Conservation (phyloP, 2,113 vertebrate species). For the Tursiops truncatus region DNA sequence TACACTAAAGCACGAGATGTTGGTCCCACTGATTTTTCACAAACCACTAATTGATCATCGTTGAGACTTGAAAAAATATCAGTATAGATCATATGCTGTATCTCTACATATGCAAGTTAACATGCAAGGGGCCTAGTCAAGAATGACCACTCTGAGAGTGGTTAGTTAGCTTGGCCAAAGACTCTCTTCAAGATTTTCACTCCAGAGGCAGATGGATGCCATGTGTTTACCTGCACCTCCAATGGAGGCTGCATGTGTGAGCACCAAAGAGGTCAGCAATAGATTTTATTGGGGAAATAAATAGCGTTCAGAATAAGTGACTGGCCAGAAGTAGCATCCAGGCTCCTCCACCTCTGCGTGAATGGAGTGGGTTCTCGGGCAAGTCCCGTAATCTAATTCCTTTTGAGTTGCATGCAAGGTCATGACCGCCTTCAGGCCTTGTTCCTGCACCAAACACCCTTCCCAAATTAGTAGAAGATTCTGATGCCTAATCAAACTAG, state of each 20-base stretch:
- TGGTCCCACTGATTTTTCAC: not conserved
- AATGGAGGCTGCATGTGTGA: not conserved
- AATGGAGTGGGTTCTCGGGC: not conserved
- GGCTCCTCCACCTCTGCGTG: not conserved
- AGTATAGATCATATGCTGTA: rapidly evolving
- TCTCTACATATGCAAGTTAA: not conserved
- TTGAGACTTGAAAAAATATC: not conserved
- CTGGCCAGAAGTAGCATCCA: not conserved
- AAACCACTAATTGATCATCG: not conserved
- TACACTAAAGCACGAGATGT: not conserved
- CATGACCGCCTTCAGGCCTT: not conserved
- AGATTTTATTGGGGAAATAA: not conserved
- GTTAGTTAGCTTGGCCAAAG: not conserved
- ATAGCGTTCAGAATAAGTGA: not conserved
- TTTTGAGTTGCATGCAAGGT: not conserved
- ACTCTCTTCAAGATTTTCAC: not conserved
- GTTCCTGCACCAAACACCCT: not conserved
- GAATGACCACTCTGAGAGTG: not conserved
- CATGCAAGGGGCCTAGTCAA: not conserved
- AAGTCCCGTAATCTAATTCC: not conserved
- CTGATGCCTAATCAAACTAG: not conserved
- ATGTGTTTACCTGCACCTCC: not conserved
- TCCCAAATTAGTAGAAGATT: not conserved
- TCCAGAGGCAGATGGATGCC: not conserved
- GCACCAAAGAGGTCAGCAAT: not conserved